Percentiles rank a stretch among this genome's conserved stretches.
These are phyloP conservation scores for Spheniscus mendiculus DNA, from an alignment of 2,113 vertebrate genomes.

Conservation along the genomic window DNA sequence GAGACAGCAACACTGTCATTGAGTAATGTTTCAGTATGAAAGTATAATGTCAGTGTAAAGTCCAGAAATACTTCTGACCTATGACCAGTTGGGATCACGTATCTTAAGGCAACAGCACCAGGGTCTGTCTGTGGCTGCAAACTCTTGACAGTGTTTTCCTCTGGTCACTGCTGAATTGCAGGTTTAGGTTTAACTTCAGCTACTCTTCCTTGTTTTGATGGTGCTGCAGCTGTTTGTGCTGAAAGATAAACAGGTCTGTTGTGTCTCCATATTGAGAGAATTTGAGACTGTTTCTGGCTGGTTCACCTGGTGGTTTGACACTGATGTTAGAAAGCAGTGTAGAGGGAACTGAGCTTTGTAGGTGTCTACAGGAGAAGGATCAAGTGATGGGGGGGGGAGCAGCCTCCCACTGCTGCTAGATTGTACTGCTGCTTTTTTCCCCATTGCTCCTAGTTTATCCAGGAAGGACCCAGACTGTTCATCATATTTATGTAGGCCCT, in stretches of 20 bases:
- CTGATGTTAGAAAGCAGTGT: neutral
- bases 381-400: neutral
- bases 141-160: neutral
- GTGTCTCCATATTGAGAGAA: neutral
- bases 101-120: constrained; percentile 40
- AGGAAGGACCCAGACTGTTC: neutral
- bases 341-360: neutral
- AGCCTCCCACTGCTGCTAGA: neutral
- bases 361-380: neutral
- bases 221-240: neutral
- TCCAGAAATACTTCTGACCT: constrained; percentile 64
- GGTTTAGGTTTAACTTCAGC: neutral
- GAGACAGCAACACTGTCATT: neutral
- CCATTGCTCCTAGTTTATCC: neutral
- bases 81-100: constrained; percentile 29
- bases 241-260: neutral
- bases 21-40: constrained; percentile 15
- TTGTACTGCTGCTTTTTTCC: neutral
- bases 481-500: neutral
- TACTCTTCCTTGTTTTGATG: neutral
- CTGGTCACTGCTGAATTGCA: neutral
- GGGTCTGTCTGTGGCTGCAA: neutral
- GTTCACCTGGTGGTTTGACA: neutral
- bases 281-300: neutral
- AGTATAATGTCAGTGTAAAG: constrained; percentile 53